Conservation (phyloP, 2,797 vertebrate species). For the Odontamblyopus rebecca region DNA sequence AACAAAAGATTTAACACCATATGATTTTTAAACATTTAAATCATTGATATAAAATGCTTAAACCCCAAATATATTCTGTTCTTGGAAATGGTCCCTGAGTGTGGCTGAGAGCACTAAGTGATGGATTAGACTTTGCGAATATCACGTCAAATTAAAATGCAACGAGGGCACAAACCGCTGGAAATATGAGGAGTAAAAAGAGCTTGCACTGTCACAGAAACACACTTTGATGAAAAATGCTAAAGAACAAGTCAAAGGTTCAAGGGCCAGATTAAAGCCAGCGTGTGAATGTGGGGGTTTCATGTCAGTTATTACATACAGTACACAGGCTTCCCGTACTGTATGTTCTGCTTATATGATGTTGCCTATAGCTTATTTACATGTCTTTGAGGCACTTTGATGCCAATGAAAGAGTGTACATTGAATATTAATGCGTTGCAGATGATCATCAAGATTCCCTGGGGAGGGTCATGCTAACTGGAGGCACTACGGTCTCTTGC, state of each 20-base stretch:
- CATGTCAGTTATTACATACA: neutral
- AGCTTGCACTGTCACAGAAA: slow-evolving; percentile 1
- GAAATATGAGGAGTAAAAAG: neutral
- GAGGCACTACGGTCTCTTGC: too few relatives aligned
- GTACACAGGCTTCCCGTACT: neutral
- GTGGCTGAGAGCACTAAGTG: neutral
- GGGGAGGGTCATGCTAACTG: too few relatives aligned
- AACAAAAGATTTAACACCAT: neutral
- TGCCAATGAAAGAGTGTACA: neutral
- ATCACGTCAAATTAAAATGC: slow-evolving; percentile 7
- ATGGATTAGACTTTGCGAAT: slow-evolving; percentile 16
- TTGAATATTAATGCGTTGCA: neutral
- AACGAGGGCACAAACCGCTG: neutral
- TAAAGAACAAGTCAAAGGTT: neutral
- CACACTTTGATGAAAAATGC: slow-evolving; percentile 6
- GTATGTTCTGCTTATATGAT: neutral
- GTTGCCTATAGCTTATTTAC: neutral
- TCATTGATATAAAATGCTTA: neutral
- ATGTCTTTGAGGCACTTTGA: neutral
- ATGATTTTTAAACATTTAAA: slow-evolving; percentile 1
- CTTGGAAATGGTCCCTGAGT: neutral
- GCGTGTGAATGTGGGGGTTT: neutral
- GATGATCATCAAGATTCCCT: too few relatives aligned
- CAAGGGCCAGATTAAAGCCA: neutral
- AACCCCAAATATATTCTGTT: neutral